These are phyloP conservation scores for Corythaixoides concolor DNA, from an alignment of 2,113 vertebrate genomes.

Conservation along the genomic window DNA sequence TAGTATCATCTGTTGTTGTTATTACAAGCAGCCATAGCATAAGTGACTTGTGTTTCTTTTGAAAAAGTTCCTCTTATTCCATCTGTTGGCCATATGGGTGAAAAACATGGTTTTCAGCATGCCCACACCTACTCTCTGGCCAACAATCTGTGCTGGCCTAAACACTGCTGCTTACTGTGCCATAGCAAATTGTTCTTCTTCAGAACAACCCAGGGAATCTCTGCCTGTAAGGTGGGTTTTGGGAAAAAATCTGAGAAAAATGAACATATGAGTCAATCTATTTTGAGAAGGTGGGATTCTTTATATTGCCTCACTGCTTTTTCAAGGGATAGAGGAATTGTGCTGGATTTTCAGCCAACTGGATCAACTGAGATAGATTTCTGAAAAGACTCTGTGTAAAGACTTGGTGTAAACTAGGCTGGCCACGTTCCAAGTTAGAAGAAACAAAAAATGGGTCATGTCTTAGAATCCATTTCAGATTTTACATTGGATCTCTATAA, in stretches of 20 bases:
- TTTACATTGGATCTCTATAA: background rate
- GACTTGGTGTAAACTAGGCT: background rate
- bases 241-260: conserved; percentile 15
- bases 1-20: conserved; percentile 45
- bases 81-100: conserved; percentile 51
- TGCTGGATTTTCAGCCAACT: background rate
- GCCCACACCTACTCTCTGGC: background rate
- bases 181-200: background rate
- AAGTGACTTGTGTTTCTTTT: conserved; percentile 10
- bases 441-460: background rate
- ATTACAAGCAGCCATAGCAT: conserved; percentile 4
- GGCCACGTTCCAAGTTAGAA: background rate
- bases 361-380: background rate
- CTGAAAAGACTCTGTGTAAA: background rate
- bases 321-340: background rate
- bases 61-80: conserved; percentile 12
- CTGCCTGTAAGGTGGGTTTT: background rate
- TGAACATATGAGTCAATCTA: conserved; percentile 24
- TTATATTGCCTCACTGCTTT: background rate
- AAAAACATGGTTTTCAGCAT: conserved; percentile 25
- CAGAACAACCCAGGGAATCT: conserved; percentile 11
- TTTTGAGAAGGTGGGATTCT: background rate
- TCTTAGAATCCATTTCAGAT: background rate
- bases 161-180: conserved; percentile 17
- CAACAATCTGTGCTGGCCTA: conserved; percentile 42